phyloP scores from a whole-genome alignment of 2,797 vertebrate genomes.

The Periophthalmus magnuspinnatus region DNA sequence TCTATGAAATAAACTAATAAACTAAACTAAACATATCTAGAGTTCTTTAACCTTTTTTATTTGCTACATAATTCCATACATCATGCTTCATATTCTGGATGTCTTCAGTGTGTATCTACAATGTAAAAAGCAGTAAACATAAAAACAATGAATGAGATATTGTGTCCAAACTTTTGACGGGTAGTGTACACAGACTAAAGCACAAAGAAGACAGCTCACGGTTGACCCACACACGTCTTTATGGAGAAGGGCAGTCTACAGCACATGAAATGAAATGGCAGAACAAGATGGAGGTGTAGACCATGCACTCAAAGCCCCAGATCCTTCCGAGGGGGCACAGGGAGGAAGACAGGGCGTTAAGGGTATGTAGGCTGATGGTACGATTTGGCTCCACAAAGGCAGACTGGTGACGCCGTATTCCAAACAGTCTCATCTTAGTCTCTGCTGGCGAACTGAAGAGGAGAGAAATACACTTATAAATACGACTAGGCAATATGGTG shows the following conservation, averaged over 20 bases:
- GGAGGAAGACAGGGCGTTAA: not conserved
- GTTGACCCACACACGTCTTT: constrained; percentile 68
- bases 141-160: too few species aligned
- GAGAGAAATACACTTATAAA: not conserved
- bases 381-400: not conserved
- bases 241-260: constrained; percentile 67
- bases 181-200: constrained; percentile 50
- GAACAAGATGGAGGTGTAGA: constrained; percentile 30
- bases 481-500: too few species aligned
- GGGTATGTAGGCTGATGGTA: constrained; percentile 17
- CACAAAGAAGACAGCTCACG: constrained; percentile 60
- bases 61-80: too few species aligned
- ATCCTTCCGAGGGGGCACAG: constrained; percentile 16
- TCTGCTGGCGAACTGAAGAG: constrained; percentile 80
- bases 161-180: too few species aligned
- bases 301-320: constrained; percentile 1
- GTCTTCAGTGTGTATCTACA: too few species aligned
- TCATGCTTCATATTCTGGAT: too few species aligned
- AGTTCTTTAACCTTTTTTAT: too few species aligned
- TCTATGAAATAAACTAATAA: too few species aligned
- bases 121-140: too few species aligned
- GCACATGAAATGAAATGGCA: constrained; percentile 57
- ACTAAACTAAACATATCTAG: too few species aligned
- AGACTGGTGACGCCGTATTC: constrained; percentile 8
- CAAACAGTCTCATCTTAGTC: constrained; percentile 72